Conservation (phyloP, 2,797 vertebrate species). For the Brachyrhaphis roseni region DNA sequence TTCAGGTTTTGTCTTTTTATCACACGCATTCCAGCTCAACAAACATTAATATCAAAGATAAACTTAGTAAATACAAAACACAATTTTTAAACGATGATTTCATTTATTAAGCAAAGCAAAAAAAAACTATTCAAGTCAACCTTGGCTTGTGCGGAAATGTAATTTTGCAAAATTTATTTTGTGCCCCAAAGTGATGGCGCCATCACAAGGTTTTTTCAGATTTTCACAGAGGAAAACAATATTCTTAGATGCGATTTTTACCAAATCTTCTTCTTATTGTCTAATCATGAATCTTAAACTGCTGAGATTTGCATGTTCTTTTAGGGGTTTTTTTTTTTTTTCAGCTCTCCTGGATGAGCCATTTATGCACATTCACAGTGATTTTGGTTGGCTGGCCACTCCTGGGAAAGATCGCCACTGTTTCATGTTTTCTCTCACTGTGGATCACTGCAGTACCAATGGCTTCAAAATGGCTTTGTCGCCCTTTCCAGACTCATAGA, state of each 20-base stretch:
- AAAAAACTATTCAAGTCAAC: not conserved
- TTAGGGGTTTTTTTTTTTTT: not conserved
- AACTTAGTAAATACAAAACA: too few species aligned
- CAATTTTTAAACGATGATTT: not conserved
- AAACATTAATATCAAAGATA: not conserved
- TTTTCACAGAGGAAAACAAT: not conserved
- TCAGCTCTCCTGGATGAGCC: not conserved
- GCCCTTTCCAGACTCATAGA: not conserved
- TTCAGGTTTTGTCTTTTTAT: not conserved
- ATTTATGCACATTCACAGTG: not conserved
- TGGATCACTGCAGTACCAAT: not conserved
- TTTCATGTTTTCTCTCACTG: not conserved
- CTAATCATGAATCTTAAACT: not conserved
- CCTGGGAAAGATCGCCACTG: not conserved
- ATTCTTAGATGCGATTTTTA: not conserved
- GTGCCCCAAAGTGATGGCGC: not conserved
- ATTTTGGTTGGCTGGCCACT: not conserved
- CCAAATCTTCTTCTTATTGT: not conserved
- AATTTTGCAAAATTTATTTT: not conserved
- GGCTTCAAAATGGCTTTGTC: not conserved
- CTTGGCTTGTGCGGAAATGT: not conserved
- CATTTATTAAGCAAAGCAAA: not conserved
- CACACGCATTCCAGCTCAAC: not conserved
- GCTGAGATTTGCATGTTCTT: not conserved
- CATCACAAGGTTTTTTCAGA: not conserved